These are phyloP conservation scores for Bos taurus DNA, from an alignment of 2,113 vertebrate genomes.

Conservation along the genomic window ARS-UCD2.0 NC_037351.1:54356501-54357000, in stretches of 20 bases:
- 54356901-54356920: neutral
- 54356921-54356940: neutral
- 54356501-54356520: neutral
- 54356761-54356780: neutral
- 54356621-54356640: neutral
- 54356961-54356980: neutral
- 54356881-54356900: neutral
- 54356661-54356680: neutral
- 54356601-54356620: neutral
- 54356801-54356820: neutral
- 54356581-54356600: neutral
- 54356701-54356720: neutral
- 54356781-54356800: rapidly evolving
- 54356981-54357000: neutral
- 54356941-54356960: neutral
- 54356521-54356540: neutral
- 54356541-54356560: neutral
- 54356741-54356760: neutral
- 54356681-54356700: neutral
- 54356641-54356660: neutral
- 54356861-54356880: neutral
- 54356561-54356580: neutral
- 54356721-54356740: neutral
- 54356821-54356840: neutral
- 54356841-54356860: neutral